A percentile compares a stretch with the other conserved stretches of the same genome.
phyloP scores from a whole-genome alignment of 2,113 vertebrate genomes.

The Thermophis baileyi region DNA sequence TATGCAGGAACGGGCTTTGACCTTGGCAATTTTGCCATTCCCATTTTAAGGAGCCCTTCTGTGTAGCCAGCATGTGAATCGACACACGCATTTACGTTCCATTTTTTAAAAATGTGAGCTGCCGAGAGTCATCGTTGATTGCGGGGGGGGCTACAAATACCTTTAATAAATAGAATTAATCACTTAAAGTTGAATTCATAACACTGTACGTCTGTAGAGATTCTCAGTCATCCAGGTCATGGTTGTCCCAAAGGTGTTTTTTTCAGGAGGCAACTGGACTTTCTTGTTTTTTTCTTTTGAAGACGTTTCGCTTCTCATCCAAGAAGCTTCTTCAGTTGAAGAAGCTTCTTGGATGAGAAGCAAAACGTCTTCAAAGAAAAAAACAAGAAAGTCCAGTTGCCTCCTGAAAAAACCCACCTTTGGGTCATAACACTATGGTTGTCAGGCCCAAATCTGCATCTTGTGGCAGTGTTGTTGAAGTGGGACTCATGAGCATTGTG shows the following conservation, averaged over 20 bases:
- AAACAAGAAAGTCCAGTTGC: too few relatives aligned
- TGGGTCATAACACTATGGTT: neutral
- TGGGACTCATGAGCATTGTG: neutral
- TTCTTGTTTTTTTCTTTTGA: too few relatives aligned
- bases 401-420: too few relatives aligned
- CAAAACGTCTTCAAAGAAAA: too few relatives aligned
- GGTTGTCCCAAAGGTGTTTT: too few relatives aligned
- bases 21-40: neutral
- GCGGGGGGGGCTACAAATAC: neutral
- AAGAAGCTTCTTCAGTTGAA: too few relatives aligned
- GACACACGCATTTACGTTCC: neutral
- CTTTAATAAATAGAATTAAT: neutral
- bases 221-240: too few relatives aligned
- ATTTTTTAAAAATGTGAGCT: neutral
- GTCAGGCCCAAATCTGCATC: neutral
- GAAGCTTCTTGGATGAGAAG: too few relatives aligned
- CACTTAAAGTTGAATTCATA: neutral
- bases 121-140: neutral
- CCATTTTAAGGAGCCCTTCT: rapidly evolving
- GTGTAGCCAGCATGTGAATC: neutral
- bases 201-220: too few relatives aligned
- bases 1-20: neutral
- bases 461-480: neutral
- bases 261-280: too few relatives aligned
- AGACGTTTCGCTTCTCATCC: too few relatives aligned